Base-by-base conservation (phyloP, 2,797 vertebrate genomes). In the Sebastes elongatus region DNA sequence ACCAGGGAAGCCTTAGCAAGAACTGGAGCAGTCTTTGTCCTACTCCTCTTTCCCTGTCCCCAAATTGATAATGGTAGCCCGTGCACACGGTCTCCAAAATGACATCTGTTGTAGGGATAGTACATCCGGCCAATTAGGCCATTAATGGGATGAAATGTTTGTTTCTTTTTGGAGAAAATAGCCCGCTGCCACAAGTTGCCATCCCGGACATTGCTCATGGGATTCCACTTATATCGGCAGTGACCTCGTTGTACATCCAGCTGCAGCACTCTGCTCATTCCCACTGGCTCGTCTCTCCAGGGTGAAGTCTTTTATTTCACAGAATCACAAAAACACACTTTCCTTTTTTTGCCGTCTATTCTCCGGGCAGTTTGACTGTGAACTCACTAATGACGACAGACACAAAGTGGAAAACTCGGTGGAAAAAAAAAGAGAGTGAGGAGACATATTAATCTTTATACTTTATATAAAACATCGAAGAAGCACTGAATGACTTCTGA, bases 211-310 rank as follows among this genome's bases (percentile, higher is more conserved):
- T 64, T 35, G 82, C 86, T 85, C 6, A 6, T 63, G 84, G 77
- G 81, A 89, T 71, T 78, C 53, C 71, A 49, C 22, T 81, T 71
- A 61, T 73, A 25, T 74, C 32, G 1, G 49, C 75, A 63, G 76
- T 88, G 89, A 89, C 88, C 89, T 83, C 11, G 7, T 86, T 90
- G 83, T 64, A 74, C 69, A 46, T 82, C 79, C 89, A 89, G 88
- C 86, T 90, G 88, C 83, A 85, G 82, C 81, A 69, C 74, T 84
- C 46, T 11, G 25, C 62, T 79, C 46, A 28, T 38, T 84, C 81
- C 80, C 81, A 52, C 30, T 33, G 52, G 76, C 69, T 38, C 2
- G n/a, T 57, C 63, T 75, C 83, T 84, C 71, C 6, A 9, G 82
- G 84, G 86, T 18, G 77, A 30, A 25, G 18, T 27, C 42, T 66